Evolutionary conservation across 2,113 vertebrate species (phyloP).

Genomic region (Variabilichromis moorii): DNA sequence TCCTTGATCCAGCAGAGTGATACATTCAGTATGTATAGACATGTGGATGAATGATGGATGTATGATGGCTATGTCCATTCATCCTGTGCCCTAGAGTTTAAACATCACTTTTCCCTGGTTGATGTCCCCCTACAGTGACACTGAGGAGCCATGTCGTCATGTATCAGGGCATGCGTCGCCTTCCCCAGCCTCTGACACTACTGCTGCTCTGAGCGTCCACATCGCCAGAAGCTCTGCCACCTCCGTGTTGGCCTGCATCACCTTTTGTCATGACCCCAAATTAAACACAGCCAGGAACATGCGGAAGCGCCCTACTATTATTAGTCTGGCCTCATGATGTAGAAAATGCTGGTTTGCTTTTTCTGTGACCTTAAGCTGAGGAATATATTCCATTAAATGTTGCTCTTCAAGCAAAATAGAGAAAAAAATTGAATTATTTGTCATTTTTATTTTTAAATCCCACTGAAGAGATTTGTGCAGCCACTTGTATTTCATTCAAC

Average conservation of each 20-base stretch:
- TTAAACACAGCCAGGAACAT: background rate
- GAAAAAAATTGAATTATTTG: background rate
- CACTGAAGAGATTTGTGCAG: background rate
- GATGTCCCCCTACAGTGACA: background rate
- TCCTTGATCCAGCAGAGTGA: background rate
- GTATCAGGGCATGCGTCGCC: background rate
- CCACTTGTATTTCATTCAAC: background rate
- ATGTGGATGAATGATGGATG: background rate
- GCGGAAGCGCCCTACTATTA: background rate
- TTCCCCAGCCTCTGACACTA: background rate
- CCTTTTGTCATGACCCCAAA: background rate
- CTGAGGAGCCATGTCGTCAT: background rate
- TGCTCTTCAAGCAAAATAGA: background rate
- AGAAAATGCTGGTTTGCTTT: background rate
- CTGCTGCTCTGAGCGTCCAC: background rate
- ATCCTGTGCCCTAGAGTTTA: background rate
- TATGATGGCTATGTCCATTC: background rate
- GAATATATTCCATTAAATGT: background rate
- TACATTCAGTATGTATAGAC: background rate
- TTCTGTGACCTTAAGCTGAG: background rate
- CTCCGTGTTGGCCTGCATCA: slow-evolving; percentile 3
- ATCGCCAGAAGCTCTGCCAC: background rate
- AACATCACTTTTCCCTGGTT: background rate
- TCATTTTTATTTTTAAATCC: background rate
- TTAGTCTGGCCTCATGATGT: background rate